Evolutionary conservation across 2,113 vertebrate genomes (phyloP).

Genomic region (Brachyhypopomus occidentalis): DNA sequence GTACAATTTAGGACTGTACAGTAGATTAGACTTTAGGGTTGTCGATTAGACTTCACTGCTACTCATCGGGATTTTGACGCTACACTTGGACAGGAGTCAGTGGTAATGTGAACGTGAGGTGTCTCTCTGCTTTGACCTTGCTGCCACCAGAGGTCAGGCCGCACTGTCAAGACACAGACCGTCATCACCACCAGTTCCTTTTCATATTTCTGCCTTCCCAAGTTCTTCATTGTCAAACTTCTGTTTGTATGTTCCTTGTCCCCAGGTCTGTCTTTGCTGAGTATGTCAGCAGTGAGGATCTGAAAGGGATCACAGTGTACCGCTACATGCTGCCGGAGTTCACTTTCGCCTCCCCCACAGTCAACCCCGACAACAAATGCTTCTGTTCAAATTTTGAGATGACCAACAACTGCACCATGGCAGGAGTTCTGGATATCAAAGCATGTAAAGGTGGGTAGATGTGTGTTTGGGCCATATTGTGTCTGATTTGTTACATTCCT

Average conservation of each 20-base stretch:
- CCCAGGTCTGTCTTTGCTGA: conserved; percentile 85
- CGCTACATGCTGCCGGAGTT: conserved; percentile 76
- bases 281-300: conserved; percentile 60
- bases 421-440: conserved; percentile 82
- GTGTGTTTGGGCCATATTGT: not conserved
- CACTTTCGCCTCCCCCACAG: conserved; percentile 79
- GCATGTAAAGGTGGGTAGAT: conserved; percentile 70
- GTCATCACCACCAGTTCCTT: too few relatives aligned
- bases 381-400: conserved; percentile 73
- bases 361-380: conserved; percentile 83
- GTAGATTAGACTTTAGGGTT: too few relatives aligned
- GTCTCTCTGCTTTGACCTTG: not conserved
- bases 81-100: not conserved
- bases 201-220: too few relatives aligned
- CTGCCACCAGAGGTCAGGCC: conserved; percentile 63
- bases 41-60: not conserved
- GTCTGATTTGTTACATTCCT: too few relatives aligned
- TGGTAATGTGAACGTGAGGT: not conserved
- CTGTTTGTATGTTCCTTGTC: not conserved
- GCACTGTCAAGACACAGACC: not conserved
- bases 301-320: conserved; percentile 88
- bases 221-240: not conserved
- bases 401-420: conserved; percentile 80
- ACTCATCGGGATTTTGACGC: not conserved
- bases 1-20: too few relatives aligned